Percentiles rank a stretch among this genome's conserved stretches.
phyloP scores from a whole-genome alignment of 2,888 invertebrate genomes.

The Tenthredo livida region DNA sequence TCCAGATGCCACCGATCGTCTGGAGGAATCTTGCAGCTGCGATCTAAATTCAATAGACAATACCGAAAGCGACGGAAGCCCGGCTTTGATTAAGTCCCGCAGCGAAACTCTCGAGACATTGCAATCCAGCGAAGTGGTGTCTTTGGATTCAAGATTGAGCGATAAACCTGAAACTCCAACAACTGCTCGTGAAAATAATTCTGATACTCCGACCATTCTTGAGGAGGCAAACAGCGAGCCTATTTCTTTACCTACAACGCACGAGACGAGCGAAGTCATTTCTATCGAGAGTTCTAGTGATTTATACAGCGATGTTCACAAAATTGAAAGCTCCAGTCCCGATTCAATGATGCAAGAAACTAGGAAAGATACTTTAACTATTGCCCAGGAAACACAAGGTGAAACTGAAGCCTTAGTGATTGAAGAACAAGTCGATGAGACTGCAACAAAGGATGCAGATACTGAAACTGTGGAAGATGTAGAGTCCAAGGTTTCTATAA shows the following conservation, averaged over 20 bases:
- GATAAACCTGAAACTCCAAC: slow-evolving; percentile 73
- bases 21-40: slow-evolving; percentile 76
- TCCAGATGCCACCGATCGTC: slow-evolving; percentile 71
- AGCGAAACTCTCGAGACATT: slow-evolving; percentile 74
- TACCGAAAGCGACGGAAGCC: slow-evolving; percentile 79
- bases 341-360: slow-evolving; percentile 64
- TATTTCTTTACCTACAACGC: slow-evolving; percentile 70
- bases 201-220: slow-evolving; percentile 72
- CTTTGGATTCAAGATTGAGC: slow-evolving; percentile 80
- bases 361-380: slow-evolving; percentile 51
- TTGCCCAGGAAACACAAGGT: slow-evolving; percentile 51
- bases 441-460: slow-evolving; percentile 41
- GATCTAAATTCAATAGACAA: slow-evolving; percentile 78
- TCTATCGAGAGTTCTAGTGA: slow-evolving; percentile 81
- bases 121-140: slow-evolving; percentile 78
- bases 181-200: slow-evolving; percentile 64
- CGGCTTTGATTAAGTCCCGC: slow-evolving; percentile 77
- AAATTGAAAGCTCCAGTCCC: slow-evolving; percentile 77
- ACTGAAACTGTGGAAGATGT: slow-evolving; percentile 54
- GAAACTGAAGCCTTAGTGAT: slow-evolving; percentile 52
- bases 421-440: slow-evolving; percentile 48
- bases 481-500: slow-evolving; percentile 53
- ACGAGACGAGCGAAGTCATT: slow-evolving; percentile 78
- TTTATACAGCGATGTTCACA: slow-evolving; percentile 84
- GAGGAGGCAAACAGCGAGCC: slow-evolving; percentile 72